A percentile compares a stretch with the other conserved stretches of the same genome.
Evolutionary conservation across 2,797 vertebrate species (phyloP).

Genomic region (Amazonetta brasiliensis): DNA sequence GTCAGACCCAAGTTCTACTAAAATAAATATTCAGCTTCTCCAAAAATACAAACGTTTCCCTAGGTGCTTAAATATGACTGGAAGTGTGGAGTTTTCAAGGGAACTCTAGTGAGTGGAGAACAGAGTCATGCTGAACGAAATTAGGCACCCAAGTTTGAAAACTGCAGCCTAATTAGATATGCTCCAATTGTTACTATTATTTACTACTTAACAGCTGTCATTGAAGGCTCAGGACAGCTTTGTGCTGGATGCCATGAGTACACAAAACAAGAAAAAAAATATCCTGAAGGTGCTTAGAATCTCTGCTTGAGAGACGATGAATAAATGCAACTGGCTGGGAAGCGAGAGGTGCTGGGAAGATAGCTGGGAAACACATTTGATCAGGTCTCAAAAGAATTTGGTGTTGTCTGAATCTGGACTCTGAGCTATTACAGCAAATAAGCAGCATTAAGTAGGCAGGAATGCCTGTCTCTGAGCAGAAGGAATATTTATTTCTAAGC

Average conservation of each 20-base stretch:
- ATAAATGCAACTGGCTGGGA: not conserved
- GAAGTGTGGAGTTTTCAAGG: not conserved
- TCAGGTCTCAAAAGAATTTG: not conserved
- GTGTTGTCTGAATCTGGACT: slow-evolving; percentile 35
- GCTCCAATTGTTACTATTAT: slow-evolving; percentile 22
- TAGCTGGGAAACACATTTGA: not conserved
- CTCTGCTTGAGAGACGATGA: not conserved
- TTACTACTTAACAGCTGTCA: slow-evolving; percentile 16
- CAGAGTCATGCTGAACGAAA: not conserved
- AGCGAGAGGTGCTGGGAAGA: not conserved
- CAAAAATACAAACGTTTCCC: not conserved
- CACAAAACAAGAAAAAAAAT: not conserved
- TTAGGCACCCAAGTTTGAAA: not conserved
- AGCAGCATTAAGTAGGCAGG: slow-evolving; percentile 37
- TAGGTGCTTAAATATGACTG: not conserved
- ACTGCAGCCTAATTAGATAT: slow-evolving; percentile 11
- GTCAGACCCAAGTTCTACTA: not conserved
- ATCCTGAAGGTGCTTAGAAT: not conserved
- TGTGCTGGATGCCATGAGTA: not conserved
- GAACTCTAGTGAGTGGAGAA: not conserved
- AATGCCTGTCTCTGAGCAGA: not conserved
- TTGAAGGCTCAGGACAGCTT: slow-evolving; percentile 26
- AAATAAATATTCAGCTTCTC: not conserved
- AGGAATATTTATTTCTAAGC: slow-evolving; percentile 44
- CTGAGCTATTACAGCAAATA: slow-evolving; percentile 5